phyloP scores from a whole-genome alignment of 2,888 invertebrate genomes.

The Elysia crispata region DNA sequence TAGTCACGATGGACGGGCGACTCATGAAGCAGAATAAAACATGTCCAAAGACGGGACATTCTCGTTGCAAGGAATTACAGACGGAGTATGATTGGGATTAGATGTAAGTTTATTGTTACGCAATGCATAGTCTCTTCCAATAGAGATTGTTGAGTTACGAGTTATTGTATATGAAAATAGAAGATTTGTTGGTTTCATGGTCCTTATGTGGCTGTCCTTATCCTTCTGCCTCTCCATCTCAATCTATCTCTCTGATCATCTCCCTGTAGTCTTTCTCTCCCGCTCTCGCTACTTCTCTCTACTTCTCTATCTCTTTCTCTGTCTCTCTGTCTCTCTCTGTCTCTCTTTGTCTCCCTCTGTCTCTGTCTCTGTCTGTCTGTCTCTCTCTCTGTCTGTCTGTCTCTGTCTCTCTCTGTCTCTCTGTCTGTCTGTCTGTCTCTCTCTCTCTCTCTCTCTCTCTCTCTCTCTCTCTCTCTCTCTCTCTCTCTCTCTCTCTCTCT shows the following conservation, averaged over 20 bases:
- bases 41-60: no score
- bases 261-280: neutral
- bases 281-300: neutral
- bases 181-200: no score
- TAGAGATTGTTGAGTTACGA: no score
- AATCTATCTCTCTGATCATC: no score
- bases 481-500: constrained; percentile 2
- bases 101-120: neutral
- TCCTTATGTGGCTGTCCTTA: neutral
- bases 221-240: neutral
- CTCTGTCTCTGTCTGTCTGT: constrained; percentile 18
- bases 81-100: neutral
- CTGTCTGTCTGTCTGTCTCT: constrained; percentile 15
- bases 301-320: constrained; percentile 3
- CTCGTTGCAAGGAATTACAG: neutral
- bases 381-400: neutral
- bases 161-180: no score
- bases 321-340: neutral
- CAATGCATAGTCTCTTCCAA: no score
- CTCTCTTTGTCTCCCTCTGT: neutral
- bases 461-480: constrained; percentile 16
- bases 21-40: no score
- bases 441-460: neutral
- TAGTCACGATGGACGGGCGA: no score
- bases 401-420: neutral